Percentiles rank a stretch among this genome's conserved stretches.
phyloP scores from a whole-genome alignment of 2,113 vertebrate species.

The Oryzias curvinotus region DNA sequence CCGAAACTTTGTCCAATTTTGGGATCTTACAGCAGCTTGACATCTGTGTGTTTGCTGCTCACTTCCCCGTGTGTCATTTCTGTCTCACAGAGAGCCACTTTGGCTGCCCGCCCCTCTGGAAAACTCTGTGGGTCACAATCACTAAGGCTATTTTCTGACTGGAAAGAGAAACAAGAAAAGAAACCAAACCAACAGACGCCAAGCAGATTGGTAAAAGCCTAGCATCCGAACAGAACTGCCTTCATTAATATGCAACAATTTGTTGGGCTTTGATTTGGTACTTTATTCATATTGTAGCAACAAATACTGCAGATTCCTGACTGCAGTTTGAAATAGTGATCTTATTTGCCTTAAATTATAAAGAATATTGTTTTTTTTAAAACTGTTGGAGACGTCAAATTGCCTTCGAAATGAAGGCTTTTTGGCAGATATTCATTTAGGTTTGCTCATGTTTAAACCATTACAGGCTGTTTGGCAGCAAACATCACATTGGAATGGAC shows the following conservation, averaged over 20 bases:
- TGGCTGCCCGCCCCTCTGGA: constrained; percentile 32
- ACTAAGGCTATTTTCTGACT: no score
- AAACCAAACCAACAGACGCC: no score
- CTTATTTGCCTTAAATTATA: no score
- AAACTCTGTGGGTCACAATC: constrained; percentile 27
- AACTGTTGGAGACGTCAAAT: neutral
- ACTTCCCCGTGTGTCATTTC: constrained; percentile 49
- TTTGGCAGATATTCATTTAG: constrained; percentile 13
- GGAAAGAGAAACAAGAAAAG: no score
- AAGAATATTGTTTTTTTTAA: no score
- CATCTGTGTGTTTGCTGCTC: constrained; percentile 25
- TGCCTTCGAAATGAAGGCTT: constrained; percentile 13
- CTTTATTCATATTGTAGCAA: no score
- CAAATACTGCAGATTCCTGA: no score
- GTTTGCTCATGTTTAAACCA: constrained; percentile 18
- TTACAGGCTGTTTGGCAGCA: constrained; percentile 38
- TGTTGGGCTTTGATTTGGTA: no score
- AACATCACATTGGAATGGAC: constrained; percentile 13
- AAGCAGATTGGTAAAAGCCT: no score
- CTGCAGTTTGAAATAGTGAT: no score
- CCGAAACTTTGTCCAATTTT: constrained; percentile 55
- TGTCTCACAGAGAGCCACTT: constrained; percentile 37
- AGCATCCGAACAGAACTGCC: no score
- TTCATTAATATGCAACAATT: no score
- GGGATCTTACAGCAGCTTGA: constrained; percentile 23